These are phyloP conservation scores for Paramisgurnus dabryanus DNA, from an alignment of 2,113 vertebrate species.

Conservation along the genomic window DNA sequence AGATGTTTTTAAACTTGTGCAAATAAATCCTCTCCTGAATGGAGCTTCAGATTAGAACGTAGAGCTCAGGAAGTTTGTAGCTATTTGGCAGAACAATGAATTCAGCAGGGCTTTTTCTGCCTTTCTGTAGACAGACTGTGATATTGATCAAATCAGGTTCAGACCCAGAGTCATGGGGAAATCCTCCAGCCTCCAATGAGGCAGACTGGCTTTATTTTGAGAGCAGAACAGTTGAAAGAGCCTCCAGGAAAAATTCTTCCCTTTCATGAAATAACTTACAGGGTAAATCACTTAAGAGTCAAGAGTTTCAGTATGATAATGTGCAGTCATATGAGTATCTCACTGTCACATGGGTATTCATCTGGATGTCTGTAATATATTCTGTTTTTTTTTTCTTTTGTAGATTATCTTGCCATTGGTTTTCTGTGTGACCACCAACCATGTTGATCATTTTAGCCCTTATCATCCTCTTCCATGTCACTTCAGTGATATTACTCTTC, in stretches of 20 bases:
- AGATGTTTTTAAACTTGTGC: not conserved
- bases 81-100: conserved; percentile 32
- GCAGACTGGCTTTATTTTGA: no score
- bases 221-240: no score
- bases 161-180: not conserved
- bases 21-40: conserved; percentile 30
- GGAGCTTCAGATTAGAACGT: conserved; percentile 33
- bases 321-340: not conserved
- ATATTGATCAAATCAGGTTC: conserved; percentile 7
- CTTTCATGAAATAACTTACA: no score
- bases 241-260: no score
- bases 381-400: not conserved
- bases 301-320: no score
- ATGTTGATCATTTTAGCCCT: conserved; percentile 78
- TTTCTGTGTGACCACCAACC: conserved; percentile 48
- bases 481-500: conserved; percentile 70
- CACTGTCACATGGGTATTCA: not conserved
- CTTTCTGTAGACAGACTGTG: not conserved
- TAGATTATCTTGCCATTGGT: conserved; percentile 21
- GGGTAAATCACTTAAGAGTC: no score
- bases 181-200: not conserved
- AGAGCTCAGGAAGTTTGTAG: conserved; percentile 32
- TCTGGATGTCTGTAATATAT: conserved; percentile 10
- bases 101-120: not conserved
- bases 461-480: conserved; percentile 78